phyloP scores from a whole-genome alignment of 92 coral and sea anemone species.

The Parazoanthus atlanticus region DNA sequence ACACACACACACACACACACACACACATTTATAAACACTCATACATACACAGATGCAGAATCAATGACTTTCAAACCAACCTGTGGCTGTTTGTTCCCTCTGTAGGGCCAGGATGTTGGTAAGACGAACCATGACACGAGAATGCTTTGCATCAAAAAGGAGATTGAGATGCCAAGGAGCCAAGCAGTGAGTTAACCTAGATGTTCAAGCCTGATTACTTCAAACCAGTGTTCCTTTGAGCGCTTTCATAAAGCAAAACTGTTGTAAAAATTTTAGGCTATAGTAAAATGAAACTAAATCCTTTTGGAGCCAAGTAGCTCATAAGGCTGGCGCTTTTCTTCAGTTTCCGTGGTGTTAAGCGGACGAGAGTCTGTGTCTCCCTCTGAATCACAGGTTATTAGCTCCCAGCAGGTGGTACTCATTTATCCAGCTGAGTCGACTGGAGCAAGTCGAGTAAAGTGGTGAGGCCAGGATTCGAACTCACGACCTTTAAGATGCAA shows the following conservation, averaged over 20 bases:
- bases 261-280: background rate
- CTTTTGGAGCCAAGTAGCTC: too few species aligned
- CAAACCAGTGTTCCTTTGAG: background rate
- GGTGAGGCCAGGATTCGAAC: too few species aligned
- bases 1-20: too few species aligned
- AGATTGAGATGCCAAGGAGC: conserved; percentile 87
- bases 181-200: conserved; percentile 73
- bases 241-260: background rate
- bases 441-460: too few species aligned
- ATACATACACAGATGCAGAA: background rate
- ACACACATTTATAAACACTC: too few species aligned
- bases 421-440: too few species aligned
- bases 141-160: conserved; percentile 89
- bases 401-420: too few species aligned
- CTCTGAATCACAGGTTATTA: too few species aligned
- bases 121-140: conserved; percentile 87
- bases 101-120: conserved; percentile 91
- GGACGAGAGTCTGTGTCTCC: too few species aligned
- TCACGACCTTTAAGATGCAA: too few species aligned
- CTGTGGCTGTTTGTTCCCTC: background rate
- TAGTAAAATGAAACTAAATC: background rate
- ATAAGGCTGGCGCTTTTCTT: too few species aligned
- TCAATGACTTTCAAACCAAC: background rate
- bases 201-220: background rate
- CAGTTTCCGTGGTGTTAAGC: too few species aligned